These are phyloP conservation scores for Dendrocopos noguchii DNA, from an alignment of 2,113 vertebrate species.

Conservation along the genomic window DNA sequence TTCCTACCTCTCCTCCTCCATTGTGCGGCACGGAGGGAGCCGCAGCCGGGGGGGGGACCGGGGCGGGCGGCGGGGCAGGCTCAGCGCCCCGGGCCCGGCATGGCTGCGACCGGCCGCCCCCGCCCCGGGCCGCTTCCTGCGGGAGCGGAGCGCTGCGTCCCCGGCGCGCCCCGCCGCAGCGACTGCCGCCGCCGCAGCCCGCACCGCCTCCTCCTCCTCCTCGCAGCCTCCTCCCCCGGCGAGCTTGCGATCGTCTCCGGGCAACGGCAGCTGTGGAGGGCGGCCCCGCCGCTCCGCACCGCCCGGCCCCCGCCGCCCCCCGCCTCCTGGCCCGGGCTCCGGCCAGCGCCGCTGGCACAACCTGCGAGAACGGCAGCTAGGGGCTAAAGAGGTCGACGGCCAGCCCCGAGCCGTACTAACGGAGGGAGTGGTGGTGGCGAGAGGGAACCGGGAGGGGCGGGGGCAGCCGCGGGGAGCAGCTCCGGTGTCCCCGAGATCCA, in stretches of 20 bases:
- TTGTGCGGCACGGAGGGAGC: slow-evolving; percentile 54
- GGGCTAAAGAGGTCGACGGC: background rate
- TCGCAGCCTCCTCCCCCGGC: background rate
- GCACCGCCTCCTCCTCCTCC: slow-evolving; percentile 13
- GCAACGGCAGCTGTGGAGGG: slow-evolving; percentile 58
- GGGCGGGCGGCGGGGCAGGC: background rate
- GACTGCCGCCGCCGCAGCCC: slow-evolving; percentile 63
- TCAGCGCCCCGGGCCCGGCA: slow-evolving; percentile 75
- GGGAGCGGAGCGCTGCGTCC: slow-evolving; percentile 58
- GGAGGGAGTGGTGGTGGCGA: background rate
- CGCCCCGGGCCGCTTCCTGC: slow-evolving; percentile 50
- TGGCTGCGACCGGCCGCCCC: slow-evolving; percentile 68
- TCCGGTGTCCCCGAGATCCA: background rate
- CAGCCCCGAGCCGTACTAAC: background rate
- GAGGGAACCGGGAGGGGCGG: background rate
- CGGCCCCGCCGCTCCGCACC: background rate
- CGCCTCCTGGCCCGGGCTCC: background rate
- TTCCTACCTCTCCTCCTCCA: slow-evolving; percentile 79
- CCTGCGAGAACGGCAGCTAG: background rate
- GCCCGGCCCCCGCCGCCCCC: background rate
- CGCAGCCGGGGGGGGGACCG: background rate
- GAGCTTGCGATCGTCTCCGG: slow-evolving; percentile 62
- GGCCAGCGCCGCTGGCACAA: background rate
- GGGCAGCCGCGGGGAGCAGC: background rate
- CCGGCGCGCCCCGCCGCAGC: slow-evolving; percentile 73